phyloP scores from a whole-genome alignment of 1,140 invertebrate genomes.

The Zophobas morio region DNA sequence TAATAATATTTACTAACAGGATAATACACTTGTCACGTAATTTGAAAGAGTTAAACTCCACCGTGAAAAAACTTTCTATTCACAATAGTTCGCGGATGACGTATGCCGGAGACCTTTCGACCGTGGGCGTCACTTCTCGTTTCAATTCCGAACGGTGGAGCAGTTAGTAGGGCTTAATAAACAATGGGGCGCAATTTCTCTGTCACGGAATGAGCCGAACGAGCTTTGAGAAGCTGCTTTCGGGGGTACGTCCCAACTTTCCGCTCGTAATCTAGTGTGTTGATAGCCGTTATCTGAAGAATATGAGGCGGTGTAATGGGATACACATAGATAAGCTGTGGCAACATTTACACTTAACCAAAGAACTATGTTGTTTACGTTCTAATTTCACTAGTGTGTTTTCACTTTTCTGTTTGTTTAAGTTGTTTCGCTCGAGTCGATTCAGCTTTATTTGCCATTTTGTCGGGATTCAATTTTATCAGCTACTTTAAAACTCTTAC shows the following conservation, averaged over 20 bases:
- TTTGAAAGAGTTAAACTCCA: too few relatives aligned
- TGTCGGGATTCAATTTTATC: conserved; percentile 41
- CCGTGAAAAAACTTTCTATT: too few relatives aligned
- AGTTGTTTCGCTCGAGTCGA: conserved; percentile 38
- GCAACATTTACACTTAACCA: conserved; percentile 50
- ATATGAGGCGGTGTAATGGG: conserved; percentile 49
- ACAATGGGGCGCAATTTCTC: conserved; percentile 44
- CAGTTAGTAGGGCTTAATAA: conserved; percentile 33
- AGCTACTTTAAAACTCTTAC: conserved; percentile 32
- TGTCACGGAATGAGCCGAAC: conserved; percentile 7
- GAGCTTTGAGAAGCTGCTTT: conserved; percentile 30
- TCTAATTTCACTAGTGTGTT: conserved; percentile 47
- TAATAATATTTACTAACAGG: too few relatives aligned
- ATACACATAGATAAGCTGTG: conserved; percentile 50
- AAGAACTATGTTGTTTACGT: conserved; percentile 50
- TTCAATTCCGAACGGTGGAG: conserved; percentile 15
- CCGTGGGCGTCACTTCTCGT: conserved; percentile 2
- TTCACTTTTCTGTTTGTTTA: conserved; percentile 43
- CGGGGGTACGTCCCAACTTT: conserved; percentile 15
- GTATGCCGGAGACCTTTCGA: conserved; percentile 5
- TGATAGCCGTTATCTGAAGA: conserved; percentile 50
- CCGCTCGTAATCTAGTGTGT: conserved; percentile 47
- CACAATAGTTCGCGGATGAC: not conserved
- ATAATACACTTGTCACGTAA: too few relatives aligned
- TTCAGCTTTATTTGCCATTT: conserved; percentile 42